Evolutionary conservation across 2,797 vertebrate genomes (phyloP).

Genomic region (Onychomys torridus): DNA sequence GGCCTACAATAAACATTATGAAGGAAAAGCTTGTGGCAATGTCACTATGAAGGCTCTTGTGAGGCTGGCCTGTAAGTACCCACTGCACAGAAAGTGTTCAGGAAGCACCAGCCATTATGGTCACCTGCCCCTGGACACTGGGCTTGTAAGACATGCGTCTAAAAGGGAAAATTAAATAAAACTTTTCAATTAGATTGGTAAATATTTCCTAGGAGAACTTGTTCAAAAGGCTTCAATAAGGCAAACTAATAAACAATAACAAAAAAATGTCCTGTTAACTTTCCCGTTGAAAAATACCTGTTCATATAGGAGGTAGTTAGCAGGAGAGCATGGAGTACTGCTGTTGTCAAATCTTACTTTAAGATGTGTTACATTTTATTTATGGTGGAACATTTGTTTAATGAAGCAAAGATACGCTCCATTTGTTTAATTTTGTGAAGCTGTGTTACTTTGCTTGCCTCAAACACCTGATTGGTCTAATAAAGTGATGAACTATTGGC

Average conservation of each 20-base stretch:
- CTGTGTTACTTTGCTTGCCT: no score
- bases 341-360: no score
- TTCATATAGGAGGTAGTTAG: not conserved
- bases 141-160: not conserved
- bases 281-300: not conserved
- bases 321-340: not conserved
- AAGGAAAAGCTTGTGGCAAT: not conserved
- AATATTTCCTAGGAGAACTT: not conserved
- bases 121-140: not conserved
- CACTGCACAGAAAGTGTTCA: not conserved
- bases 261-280: not conserved
- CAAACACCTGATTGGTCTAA: no score
- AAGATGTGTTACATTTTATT: no score
- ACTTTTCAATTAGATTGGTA: not conserved
- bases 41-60: not conserved
- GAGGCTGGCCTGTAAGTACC: not conserved
- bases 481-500: no score
- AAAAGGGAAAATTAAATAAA: not conserved
- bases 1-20: no score
- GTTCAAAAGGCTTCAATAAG: not conserved
- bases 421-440: no score
- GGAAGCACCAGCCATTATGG: fast-evolving
- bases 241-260: not conserved
- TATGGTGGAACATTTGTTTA: no score
- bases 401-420: no score